Percentiles rank a stretch among this genome's conserved stretches.
phyloP scores from a whole-genome alignment of 2,797 vertebrate genomes.

The Amblyraja radiata region DNA sequence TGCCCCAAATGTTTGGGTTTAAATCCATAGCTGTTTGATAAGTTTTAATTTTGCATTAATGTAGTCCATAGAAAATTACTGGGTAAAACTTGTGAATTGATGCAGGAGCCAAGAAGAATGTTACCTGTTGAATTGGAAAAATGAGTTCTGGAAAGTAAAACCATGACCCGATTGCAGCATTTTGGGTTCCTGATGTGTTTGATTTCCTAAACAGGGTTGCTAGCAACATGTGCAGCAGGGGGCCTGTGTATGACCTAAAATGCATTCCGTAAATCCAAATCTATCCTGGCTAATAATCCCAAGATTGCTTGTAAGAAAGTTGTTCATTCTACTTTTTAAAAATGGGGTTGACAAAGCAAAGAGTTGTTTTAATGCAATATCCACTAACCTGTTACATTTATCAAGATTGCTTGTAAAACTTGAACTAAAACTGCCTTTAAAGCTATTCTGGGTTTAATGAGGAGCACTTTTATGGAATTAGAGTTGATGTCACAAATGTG shows the following conservation, averaged over 20 bases:
- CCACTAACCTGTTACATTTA: background rate
- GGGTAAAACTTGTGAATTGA: background rate
- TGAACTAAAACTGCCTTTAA: background rate
- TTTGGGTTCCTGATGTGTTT: background rate
- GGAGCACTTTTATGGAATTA: constrained; percentile 2
- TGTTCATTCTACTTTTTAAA: background rate
- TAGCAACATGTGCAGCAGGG: background rate
- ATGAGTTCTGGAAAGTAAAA: background rate
- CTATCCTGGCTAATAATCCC: background rate
- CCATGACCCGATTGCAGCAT: background rate
- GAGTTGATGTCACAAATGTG: background rate
- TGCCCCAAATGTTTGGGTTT: background rate
- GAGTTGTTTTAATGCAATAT: background rate
- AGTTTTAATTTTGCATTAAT: background rate
- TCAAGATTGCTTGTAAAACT: background rate
- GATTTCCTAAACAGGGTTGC: background rate
- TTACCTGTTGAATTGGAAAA: background rate
- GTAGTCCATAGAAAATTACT: background rate
- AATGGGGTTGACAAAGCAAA: background rate
- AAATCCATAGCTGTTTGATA: background rate
- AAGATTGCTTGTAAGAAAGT: background rate
- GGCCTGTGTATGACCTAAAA: background rate
- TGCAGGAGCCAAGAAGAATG: background rate
- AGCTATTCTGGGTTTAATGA: background rate
- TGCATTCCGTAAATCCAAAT: background rate